Evolutionary conservation across 1,140 invertebrate genomes (phyloP).

Genomic region (Stegodyphus dumicola): DNA sequence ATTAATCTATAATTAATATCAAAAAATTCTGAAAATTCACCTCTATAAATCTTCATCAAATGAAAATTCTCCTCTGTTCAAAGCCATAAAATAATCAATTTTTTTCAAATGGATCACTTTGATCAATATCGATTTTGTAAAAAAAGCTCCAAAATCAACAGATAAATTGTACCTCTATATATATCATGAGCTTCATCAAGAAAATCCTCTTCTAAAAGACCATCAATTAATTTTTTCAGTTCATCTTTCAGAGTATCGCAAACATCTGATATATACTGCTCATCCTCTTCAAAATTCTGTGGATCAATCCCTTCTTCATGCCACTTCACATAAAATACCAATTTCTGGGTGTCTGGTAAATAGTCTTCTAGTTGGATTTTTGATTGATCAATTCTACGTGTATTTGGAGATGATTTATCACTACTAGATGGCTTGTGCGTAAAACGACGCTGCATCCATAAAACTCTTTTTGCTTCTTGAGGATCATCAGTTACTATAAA

Average conservation of each 20-base stretch:
- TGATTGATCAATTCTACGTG: conserved; percentile 23
- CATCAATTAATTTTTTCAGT: conserved; percentile 72
- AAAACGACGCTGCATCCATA: conserved; percentile 58
- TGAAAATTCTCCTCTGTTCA: no score
- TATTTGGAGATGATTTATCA: conserved; percentile 40
- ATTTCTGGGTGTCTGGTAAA: conserved; percentile 74
- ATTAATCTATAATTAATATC: no score
- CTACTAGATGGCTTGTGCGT: conserved; percentile 49
- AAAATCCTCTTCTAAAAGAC: conserved; percentile 73
- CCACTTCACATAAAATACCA: conserved; percentile 74
- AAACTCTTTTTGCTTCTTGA: conserved; percentile 66
- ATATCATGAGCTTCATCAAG: conserved; percentile 59
- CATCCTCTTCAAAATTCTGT: conserved; percentile 72
- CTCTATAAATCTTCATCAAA: no score
- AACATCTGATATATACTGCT: conserved; percentile 74
- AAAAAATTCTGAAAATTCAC: no score
- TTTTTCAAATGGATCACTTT: no score
- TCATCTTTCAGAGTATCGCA: conserved; percentile 64
- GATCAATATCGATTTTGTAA: no score
- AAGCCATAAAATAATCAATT: no score
- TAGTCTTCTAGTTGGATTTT: conserved; percentile 69
- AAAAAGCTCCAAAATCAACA: neutral
- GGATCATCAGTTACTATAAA: conserved; percentile 53
- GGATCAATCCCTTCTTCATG: conserved; percentile 71
- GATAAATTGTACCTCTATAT: conserved; percentile 67